Evolutionary conservation across 2,797 vertebrate species (phyloP), one percentile per base, ranked within the genome.

Genomic region (Acanthurus tractus): DNA sequence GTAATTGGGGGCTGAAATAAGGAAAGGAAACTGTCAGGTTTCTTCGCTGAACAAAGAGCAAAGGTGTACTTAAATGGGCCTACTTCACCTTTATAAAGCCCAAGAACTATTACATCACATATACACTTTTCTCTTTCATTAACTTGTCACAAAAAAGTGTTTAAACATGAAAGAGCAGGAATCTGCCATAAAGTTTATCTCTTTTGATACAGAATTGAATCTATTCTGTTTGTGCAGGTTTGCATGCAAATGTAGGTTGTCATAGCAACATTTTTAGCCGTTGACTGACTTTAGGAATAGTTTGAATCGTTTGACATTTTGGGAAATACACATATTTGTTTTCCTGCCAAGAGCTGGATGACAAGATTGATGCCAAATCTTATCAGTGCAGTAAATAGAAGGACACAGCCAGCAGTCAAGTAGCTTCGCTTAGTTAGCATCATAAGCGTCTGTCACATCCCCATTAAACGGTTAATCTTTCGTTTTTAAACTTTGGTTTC

Each of bases 1-100:
- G 3, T 67, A 73, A 84, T 66, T 62, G 48, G 53, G 67, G 34
- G 42, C 69, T 18, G 36, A 79, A 76, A 72, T 68, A 58, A 74
- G 62, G 22, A 56, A 34, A 44, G 18, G 20, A 70, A 45, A 67
- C 62, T 70, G 20, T 67, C 25, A 9, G 14, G 54, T 34, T 70
- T 69, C 73, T 63, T 67, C 8, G 4, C 1, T 38, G 14, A 67
- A 25, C 4, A n/a, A 23, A 55, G 69, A 25, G 22, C 22, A 34
- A 29, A 64, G 55, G 36, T 70, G 25, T 42, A 61, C n/a, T 45
- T 38, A 8, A n/a, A 45, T 40, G 11, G 8, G 8, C 11, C 38
- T 12, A 55, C 42, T 11, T 54, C 23, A 4, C 17, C 22, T 63
- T 59, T 13, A 45, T 40, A 49, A 59, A 54, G 25, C 6, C 9